phyloP scores from a whole-genome alignment of 1,140 invertebrate genomes.

The Parasteatoda tepidariorum region DNA sequence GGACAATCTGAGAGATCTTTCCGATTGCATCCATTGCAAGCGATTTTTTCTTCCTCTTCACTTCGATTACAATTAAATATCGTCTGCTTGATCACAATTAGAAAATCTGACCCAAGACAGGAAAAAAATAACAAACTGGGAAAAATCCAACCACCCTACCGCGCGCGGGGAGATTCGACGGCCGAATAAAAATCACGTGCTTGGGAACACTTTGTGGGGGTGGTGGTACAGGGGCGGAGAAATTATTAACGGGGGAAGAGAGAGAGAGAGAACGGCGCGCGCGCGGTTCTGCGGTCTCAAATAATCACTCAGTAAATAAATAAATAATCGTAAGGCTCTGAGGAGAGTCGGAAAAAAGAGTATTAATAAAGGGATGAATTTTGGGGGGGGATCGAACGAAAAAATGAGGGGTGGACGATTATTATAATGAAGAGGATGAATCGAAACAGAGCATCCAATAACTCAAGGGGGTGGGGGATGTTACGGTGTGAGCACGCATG shows the following conservation, averaged over 20 bases:
- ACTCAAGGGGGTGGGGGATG: slow-evolving; percentile 26
- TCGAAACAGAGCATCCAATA: slow-evolving; percentile 11
- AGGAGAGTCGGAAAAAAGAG: background rate
- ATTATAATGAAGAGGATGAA: slow-evolving; percentile 45
- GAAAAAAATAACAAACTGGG: background rate
- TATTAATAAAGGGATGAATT: background rate
- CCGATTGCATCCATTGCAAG: background rate
- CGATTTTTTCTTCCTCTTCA: background rate
- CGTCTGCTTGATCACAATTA: too few relatives aligned
- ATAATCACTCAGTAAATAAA: slow-evolving; percentile 53
- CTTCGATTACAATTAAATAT: too few relatives aligned
- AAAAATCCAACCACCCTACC: background rate
- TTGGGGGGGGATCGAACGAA: background rate
- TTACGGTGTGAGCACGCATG: slow-evolving; percentile 19
- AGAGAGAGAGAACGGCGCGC: background rate
- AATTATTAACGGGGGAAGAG: background rate
- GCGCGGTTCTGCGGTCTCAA: slow-evolving; percentile 2
- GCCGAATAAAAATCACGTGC: slow-evolving; percentile 39
- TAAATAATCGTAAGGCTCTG: slow-evolving; percentile 18
- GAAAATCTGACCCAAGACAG: background rate
- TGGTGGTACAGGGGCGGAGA: background rate
- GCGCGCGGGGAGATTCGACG: background rate
- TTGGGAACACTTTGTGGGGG: background rate
- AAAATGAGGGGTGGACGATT: slow-evolving; percentile 33
- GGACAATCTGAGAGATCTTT: slow-evolving; percentile 64